These are phyloP conservation scores for Pipistrellus pygmaeus DNA, from an alignment of 2,797 vertebrate genomes.

Conservation along the genomic window DNA sequence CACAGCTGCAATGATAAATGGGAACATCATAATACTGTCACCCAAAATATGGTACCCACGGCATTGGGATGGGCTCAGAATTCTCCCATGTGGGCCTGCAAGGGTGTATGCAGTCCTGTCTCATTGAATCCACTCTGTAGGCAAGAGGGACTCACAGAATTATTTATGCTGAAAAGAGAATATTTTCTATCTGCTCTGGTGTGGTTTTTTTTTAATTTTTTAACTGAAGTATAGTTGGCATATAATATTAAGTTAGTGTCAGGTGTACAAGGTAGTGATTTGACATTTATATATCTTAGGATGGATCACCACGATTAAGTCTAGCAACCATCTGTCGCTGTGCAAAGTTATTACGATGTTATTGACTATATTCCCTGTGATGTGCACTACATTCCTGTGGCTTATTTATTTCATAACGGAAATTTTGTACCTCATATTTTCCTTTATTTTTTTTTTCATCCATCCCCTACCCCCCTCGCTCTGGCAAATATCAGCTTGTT, in stretches of 20 bases:
- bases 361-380: background rate
- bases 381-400: background rate
- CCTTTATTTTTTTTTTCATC: background rate
- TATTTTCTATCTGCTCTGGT: background rate
- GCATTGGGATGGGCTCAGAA: background rate
- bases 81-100: background rate
- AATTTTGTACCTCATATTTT: background rate
- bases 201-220: background rate
- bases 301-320: background rate
- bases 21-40: background rate
- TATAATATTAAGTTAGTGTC: background rate
- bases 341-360: background rate
- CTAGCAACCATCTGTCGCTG: background rate
- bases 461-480: background rate
- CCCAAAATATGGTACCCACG: fast-evolving
- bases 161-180: background rate
- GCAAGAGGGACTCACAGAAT: background rate
- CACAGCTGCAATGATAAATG: background rate
- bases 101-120: background rate
- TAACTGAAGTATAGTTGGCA: background rate
- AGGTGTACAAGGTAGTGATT: background rate
- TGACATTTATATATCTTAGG: background rate
- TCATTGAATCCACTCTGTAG: background rate
- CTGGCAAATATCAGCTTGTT: background rate
- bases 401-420: background rate